phyloP scores from a whole-genome alignment of 2,888 invertebrate species.

The Congeria kusceri region DNA sequence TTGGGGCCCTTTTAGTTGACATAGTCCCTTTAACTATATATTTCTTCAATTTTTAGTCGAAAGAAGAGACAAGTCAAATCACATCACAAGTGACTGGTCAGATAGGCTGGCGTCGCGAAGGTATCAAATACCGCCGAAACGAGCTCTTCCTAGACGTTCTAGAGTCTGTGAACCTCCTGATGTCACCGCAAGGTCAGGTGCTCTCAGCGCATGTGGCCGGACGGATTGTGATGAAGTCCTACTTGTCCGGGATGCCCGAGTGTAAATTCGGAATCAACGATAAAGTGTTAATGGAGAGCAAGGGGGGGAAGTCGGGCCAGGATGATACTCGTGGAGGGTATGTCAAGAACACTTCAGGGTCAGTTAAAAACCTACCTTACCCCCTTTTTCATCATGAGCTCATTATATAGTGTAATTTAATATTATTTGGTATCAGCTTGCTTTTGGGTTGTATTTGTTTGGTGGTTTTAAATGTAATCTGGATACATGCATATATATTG shows the following conservation, averaged over 20 bases:
- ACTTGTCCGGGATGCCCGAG: constrained; percentile 99
- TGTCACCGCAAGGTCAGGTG: constrained; percentile 97
- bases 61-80: constrained; percentile 99
- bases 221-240: constrained; percentile 99
- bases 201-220: constrained; percentile 99
- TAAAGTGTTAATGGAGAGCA: constrained; percentile 98
- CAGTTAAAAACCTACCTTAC: constrained; percentile 33
- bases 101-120: constrained; percentile 99
- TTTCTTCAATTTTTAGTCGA: constrained; percentile 89
- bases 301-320: constrained; percentile 85
- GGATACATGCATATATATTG: too few species aligned
- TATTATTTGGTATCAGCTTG: too few species aligned
- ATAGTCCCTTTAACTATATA: too few species aligned
- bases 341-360: constrained; percentile 63
- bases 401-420: constrained; percentile 18
- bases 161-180: constrained; percentile 99
- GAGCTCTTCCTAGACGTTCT: constrained; percentile 99
- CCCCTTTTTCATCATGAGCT: constrained; percentile 10
- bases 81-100: constrained; percentile 99
- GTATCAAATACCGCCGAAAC: constrained; percentile 99
- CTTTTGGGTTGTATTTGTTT: too few species aligned
- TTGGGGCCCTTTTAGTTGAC: too few species aligned
- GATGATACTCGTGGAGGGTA: constrained; percentile 81
- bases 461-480: too few species aligned
- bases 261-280: constrained; percentile 99